Evolutionary conservation across 92 coral and sea anemone genomes (phyloP), one percentile per base, ranked within the genome.

Genomic region (Metridium senile): DNA sequence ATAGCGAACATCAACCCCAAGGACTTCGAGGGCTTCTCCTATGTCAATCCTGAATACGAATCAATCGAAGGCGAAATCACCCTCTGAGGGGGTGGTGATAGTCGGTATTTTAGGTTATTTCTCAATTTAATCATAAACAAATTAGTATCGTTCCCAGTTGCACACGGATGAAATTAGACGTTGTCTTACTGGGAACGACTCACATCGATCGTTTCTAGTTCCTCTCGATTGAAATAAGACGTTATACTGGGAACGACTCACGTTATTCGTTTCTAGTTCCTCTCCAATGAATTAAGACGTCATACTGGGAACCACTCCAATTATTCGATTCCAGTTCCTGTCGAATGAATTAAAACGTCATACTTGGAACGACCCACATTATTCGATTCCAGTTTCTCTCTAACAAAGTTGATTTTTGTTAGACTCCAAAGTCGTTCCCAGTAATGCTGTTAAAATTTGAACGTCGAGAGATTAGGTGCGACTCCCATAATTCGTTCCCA

Each of bases 1-100:
- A 96, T 96, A 13, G 99, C 99, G 23, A 96, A 96, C 82, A 96
- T 96, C 69, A 96, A 96, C 54, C 99, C 93, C 70, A 84, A 85
- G 58, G 99, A 96, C 70, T 96, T 96, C 77, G 87, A 88, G 11
- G 99, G 97, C 26, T 96, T 96, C 70, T 96, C 99, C 1, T 96
- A 76, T 57, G 99, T 96, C 31, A 96, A 96, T 82, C 87, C 92
- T 0, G 93, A 90, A 65, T 96, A 87, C 65, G 79, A 78, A 72
- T 30, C 81, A 0, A 71, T 70, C 27, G 78, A 69, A 27, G 84
- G 82, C 22, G 92, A 88, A 35, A 75, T 90, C 11, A 90, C 53
- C 51, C 87, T 90, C 73, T 90, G 67, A 84, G 79, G n/a, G 68
- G 62, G 49, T 63, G 18, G 22, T 23, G 35, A 52, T 26, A 27